A percentile compares a stretch with the other conserved stretches of the same genome.
These are phyloP conservation scores for Tipula confusa DNA, from an alignment of 2,888 invertebrate species.

Conservation along the genomic window DNA sequence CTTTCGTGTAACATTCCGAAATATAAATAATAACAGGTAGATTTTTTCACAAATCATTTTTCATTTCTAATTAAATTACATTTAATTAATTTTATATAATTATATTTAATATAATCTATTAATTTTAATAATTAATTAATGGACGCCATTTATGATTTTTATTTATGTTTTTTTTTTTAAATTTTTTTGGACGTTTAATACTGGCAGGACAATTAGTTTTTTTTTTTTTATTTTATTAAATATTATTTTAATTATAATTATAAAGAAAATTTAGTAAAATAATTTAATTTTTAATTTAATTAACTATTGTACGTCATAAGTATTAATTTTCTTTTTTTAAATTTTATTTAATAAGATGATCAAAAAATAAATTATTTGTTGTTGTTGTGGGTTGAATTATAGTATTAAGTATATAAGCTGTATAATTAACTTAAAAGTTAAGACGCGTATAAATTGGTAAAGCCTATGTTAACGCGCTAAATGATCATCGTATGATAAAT, in stretches of 20 bases:
- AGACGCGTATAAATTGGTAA: no score
- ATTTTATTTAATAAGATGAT: neutral
- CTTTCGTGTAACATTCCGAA: no score
- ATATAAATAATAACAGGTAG: no score
- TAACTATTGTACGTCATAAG: neutral
- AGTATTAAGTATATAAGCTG: no score
- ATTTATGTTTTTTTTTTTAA: neutral
- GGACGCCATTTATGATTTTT: slow-evolving; percentile 28
- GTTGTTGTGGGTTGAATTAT: neutral
- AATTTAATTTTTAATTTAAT: neutral
- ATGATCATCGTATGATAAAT: neutral
- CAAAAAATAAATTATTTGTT: slow-evolving; percentile 4
- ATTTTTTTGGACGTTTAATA: slow-evolving; percentile 28
- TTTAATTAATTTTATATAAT: neutral
- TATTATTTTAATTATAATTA: neutral
- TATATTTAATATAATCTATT: neutral
- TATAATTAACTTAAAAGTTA: no score
- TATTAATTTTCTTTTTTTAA: no score
- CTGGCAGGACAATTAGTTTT: slow-evolving; percentile 29
- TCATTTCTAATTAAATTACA: slow-evolving; percentile 16
- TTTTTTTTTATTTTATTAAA: neutral
- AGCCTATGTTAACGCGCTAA: no score
- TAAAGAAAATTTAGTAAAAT: neutral
- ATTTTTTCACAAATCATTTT: neutral
- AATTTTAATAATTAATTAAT: slow-evolving; percentile 21